Conservation (phyloP, 2,888 invertebrate genomes). For the Zele albiditarsus region DNA sequence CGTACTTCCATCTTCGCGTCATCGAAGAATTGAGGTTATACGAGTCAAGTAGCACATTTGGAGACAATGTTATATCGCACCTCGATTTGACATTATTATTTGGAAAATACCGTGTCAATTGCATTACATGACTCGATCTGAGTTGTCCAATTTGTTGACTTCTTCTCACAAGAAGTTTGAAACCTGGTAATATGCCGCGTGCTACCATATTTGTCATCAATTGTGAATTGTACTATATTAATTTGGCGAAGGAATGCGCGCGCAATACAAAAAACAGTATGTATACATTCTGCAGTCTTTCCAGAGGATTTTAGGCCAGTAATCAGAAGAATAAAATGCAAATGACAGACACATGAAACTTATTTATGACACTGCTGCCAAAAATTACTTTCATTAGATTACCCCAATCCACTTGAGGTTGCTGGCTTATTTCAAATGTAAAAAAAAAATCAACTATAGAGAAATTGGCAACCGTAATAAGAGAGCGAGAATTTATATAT, state of each 20-base stretch:
- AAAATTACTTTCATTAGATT: no score
- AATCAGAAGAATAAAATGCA: no score
- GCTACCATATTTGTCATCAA: not conserved
- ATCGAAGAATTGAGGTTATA: conserved; percentile 17
- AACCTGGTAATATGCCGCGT: not conserved
- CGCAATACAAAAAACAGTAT: no score
- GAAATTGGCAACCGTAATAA: not conserved
- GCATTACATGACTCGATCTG: not conserved
- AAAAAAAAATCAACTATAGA: no score
- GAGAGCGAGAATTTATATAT: not conserved
- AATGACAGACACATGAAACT: no score
- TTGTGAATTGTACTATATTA: no score
- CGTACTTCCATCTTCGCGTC: conserved; percentile 4
- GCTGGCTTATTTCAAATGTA: no score
- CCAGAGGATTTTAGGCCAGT: no score
- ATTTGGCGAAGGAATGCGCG: no score
- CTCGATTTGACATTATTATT: not conserved
- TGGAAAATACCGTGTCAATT: not conserved
- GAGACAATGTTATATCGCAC: not conserved
- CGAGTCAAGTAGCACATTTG: not conserved
- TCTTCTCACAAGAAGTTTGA: not conserved
- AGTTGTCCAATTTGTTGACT: not conserved
- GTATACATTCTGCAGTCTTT: no score
- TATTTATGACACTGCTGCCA: no score
- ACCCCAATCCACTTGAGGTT: no score